A percentile compares a stretch with the other conserved stretches of the same genome.
Evolutionary conservation across 1,140 invertebrate genomes (phyloP).

Genomic region (Holotrichia oblita): DNA sequence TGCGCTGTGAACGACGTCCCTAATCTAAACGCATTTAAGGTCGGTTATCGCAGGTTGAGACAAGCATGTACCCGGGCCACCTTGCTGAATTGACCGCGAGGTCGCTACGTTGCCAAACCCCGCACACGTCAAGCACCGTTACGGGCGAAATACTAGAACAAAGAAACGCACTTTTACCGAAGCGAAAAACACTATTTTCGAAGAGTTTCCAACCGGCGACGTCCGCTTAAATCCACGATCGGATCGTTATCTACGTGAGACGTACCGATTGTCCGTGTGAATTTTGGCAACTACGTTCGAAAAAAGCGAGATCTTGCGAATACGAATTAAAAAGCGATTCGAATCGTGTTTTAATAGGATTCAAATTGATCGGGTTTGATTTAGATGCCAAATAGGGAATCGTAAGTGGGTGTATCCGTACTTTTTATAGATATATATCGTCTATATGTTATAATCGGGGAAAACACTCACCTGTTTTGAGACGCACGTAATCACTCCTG

Average conservation of each 20-base stretch:
- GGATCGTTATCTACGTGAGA: neutral
- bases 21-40: neutral
- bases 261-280: neutral
- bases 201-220: neutral
- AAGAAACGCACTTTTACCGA: slow-evolving; percentile 24
- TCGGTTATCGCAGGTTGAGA: neutral
- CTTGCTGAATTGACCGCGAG: slow-evolving; percentile 41
- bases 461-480: neutral
- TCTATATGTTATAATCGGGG: no score
- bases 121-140: slow-evolving; percentile 15
- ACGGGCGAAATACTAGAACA: slow-evolving; percentile 22
- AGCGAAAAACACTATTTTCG: neutral
- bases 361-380: no score
- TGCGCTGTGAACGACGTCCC: neutral
- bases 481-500: neutral
- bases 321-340: neutral
- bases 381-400: neutral
- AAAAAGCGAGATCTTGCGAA: neutral
- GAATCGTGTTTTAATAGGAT: neutral
- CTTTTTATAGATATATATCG: no score
- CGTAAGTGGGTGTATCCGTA: slow-evolving; percentile 7
- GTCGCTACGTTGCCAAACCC: slow-evolving; percentile 31
- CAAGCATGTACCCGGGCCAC: slow-evolving; percentile 36
- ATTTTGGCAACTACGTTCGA: neutral
- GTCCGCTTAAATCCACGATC: no score